Percentiles rank a stretch among this genome's conserved stretches.
Evolutionary conservation across 2,797 vertebrate genomes (phyloP).

Genomic region (Columba guinea): DNA sequence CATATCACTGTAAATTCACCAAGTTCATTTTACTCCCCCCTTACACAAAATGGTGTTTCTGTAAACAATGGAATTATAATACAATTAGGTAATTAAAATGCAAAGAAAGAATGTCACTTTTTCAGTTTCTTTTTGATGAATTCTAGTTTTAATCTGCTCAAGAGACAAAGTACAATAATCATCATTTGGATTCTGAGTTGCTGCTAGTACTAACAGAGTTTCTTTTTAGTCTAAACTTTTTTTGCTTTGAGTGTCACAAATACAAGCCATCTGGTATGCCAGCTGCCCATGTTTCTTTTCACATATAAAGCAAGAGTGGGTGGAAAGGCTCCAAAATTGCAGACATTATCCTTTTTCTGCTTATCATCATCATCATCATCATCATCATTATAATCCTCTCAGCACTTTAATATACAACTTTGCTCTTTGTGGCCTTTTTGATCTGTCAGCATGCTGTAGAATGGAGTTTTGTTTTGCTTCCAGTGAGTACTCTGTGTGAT

Average conservation of each 20-base stretch:
- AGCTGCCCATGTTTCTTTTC: constrained; percentile 67
- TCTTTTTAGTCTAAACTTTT: constrained; percentile 53
- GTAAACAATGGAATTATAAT: background rate
- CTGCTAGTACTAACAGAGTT: constrained; percentile 49
- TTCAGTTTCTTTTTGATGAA: constrained; percentile 49
- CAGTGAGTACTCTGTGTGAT: background rate
- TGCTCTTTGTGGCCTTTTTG: constrained; percentile 6
- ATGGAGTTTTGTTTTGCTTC: background rate
- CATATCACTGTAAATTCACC: background rate
- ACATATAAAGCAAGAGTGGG: background rate
- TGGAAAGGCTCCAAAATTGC: constrained; percentile 57
- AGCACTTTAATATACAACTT: constrained; percentile 53
- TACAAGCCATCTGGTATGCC: constrained; percentile 75
- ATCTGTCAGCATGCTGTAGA: background rate
- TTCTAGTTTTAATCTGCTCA: constrained; percentile 44
- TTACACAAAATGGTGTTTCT: background rate
- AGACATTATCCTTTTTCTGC: constrained; percentile 53
- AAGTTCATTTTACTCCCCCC: background rate
- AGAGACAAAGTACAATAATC: constrained; percentile 46
- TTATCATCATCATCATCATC: constrained; percentile 65
- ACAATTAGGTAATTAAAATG: constrained; percentile 38
- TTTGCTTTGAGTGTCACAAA: constrained; percentile 66
- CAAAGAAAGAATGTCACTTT: background rate
- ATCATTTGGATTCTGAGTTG: constrained; percentile 58
- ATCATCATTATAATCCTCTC: constrained; percentile 34